A percentile compares a stretch with the other conserved stretches of the same genome.
Conservation (phyloP, 2,797 vertebrate species). For the Sebastes taczanowskii region DNA sequence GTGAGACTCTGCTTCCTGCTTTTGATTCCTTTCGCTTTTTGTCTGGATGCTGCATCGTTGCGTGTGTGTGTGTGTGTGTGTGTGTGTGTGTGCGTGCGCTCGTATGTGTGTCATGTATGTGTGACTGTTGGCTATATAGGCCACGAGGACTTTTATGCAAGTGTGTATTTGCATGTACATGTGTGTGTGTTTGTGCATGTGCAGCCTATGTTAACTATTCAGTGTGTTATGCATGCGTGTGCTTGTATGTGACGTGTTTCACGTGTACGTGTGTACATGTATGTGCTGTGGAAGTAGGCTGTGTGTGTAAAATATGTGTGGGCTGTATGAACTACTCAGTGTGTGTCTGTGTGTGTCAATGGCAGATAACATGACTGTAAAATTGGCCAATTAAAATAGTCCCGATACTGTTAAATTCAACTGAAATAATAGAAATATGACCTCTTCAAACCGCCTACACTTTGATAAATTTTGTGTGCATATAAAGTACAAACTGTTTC, state of each 20-base stretch:
- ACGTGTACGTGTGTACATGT: background rate
- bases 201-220: background rate
- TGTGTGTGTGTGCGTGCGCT: background rate
- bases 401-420: slow-evolving; percentile 21
- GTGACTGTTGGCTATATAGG: background rate
- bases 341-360: background rate
- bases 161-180: background rate
- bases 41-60: slow-evolving; percentile 45
- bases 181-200: background rate
- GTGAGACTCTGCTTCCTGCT: slow-evolving; percentile 52
- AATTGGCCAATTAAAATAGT: slow-evolving; percentile 35
- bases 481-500: background rate
- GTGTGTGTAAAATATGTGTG: slow-evolving; percentile 21
- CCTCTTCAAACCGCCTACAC: background rate
- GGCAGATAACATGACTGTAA: slow-evolving; percentile 26
- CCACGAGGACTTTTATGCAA: background rate
- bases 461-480: background rate
- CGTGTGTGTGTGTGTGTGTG: no score
- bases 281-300: background rate
- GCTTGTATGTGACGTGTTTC: background rate
- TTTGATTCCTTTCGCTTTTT: background rate
- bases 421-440: background rate
- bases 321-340: slow-evolving; percentile 11
- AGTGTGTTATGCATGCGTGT: background rate
- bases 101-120: background rate